Percentiles rank a stretch among this genome's conserved stretches.
These are phyloP conservation scores for Thunnus thynnus DNA, from an alignment of 2,113 vertebrate genomes.

Conservation along the genomic window DNA sequence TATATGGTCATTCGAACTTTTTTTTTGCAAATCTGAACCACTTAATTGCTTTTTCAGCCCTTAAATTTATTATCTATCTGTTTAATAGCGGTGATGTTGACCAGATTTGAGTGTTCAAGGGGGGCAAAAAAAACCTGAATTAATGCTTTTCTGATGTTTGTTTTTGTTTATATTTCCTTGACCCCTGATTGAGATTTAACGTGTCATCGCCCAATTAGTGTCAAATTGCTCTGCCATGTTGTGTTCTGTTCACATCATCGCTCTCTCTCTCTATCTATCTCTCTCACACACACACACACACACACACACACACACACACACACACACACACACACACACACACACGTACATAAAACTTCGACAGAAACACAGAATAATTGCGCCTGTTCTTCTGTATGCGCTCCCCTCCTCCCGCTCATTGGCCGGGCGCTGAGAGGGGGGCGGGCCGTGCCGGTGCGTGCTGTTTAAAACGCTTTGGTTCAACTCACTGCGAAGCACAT, in stretches of 20 bases:
- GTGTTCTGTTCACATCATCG: slow-evolving; percentile 11
- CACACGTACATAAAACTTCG: background rate
- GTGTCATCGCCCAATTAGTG: slow-evolving; percentile 13
- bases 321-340: no score
- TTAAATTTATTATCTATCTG: no score
- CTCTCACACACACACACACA: background rate
- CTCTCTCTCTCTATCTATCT: slow-evolving; percentile 15
- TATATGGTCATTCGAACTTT: background rate
- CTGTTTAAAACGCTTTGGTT: slow-evolving; percentile 80
- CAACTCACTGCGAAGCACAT: slow-evolving; percentile 70
- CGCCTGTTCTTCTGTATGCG: background rate
- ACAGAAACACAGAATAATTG: background rate
- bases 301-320: background rate
- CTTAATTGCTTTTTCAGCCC: no score
- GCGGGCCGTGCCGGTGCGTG: slow-evolving; percentile 65
- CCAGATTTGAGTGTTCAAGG: background rate
- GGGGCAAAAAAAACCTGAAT: background rate
- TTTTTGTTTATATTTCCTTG: background rate
- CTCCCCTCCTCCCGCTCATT: slow-evolving; percentile 52
- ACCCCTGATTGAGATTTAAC: background rate
- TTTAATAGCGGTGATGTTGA: background rate
- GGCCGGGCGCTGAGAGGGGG: slow-evolving; percentile 49
- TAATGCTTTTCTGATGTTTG: background rate
- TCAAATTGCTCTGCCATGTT: background rate
- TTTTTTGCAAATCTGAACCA: background rate